These are phyloP conservation scores for Brenthis ino DNA, from an alignment of 2,888 invertebrate species.

Conservation along the genomic window DNA sequence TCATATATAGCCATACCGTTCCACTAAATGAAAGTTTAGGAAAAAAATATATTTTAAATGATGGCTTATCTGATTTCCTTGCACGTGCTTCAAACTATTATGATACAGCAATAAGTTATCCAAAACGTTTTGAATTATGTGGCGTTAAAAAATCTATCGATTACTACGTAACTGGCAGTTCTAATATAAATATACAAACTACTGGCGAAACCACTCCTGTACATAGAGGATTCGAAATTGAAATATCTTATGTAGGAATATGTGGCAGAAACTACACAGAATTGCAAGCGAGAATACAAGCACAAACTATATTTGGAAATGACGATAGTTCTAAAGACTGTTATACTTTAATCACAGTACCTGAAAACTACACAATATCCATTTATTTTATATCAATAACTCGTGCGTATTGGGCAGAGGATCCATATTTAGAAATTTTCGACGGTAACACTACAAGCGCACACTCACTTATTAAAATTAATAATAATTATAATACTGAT, in stretches of 20 bases:
- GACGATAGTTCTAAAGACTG: constrained; percentile 71
- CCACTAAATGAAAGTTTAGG: constrained; percentile 54
- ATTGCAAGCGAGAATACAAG: constrained; percentile 85
- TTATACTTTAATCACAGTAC: constrained; percentile 85
- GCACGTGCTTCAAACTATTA: constrained; percentile 46
- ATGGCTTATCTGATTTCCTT: constrained; percentile 49
- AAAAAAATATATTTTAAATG: constrained; percentile 55
- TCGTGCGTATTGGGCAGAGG: constrained; percentile 52
- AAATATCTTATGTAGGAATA: constrained; percentile 78
- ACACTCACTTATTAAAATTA: constrained; percentile 48
- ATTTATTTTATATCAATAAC: constrained; percentile 76
- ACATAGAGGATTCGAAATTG: constrained; percentile 86
- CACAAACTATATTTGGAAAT: constrained; percentile 48
- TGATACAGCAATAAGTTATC: constrained; percentile 38
- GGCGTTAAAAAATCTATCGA: constrained; percentile 60
- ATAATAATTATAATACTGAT: constrained; percentile 42
- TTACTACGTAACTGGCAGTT: constrained; percentile 55
- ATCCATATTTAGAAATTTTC: constrained; percentile 65
- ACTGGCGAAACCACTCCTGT: constrained; percentile 50
- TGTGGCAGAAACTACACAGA: constrained; percentile 85
- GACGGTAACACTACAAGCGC: constrained; percentile 61
- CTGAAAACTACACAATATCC: constrained; percentile 86
- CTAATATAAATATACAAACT: constrained; percentile 57
- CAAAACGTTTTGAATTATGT: constrained; percentile 40
- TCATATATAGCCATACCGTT: constrained; percentile 49